Evolutionary conservation across 1,140 invertebrate species (phyloP), one percentile per base, ranked within the genome.

Genomic region (Asbolus verrucosus): DNA sequence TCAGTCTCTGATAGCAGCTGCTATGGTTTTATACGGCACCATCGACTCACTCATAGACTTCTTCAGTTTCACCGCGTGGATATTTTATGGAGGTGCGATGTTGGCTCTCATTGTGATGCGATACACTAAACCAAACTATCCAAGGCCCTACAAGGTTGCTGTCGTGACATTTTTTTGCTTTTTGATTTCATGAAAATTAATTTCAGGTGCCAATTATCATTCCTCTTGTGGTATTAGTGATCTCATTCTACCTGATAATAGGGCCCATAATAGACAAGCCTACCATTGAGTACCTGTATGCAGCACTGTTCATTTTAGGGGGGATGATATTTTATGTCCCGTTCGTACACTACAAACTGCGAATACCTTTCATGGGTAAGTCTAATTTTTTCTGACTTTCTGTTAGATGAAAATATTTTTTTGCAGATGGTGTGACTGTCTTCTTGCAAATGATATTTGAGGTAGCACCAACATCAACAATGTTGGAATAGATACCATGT

Each of bases 51-150:
- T 98, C 67, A 97, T 98, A 76, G 94, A 97, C 79, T 96, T 97
- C 86, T 97, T 98, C 85, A 95, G 94, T 77, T 97, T 97, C 81
- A 94, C 94, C 31, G 93, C 94, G 1, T 97, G 95, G 95, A 94
- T 97, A 77, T 97, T 97, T 84, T 97, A 97, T 81, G 95, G 94
- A 15, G 90, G 93, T 67, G 88, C 94, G 2, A 96, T 96, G 91
- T 76, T 94, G 30, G 92, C 94, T 2, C 82, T 98, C 6, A 88
- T 98, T 73, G 91, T 96, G 8, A 93, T 97, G 90, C 84, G 95
- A 77, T 89, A 87, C 76, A 96, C 92, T 61, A 92, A 92, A 83
- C 94, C 93, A 61, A 91, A 96, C 82, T 90, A 92, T 82, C 92
- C 92, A 21, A 84, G 93, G 82, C 93, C 93, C 18, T 95, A 94